Base-by-base conservation (phyloP, 2,888 invertebrate genomes). In the Eupithecia vulgata region DNA sequence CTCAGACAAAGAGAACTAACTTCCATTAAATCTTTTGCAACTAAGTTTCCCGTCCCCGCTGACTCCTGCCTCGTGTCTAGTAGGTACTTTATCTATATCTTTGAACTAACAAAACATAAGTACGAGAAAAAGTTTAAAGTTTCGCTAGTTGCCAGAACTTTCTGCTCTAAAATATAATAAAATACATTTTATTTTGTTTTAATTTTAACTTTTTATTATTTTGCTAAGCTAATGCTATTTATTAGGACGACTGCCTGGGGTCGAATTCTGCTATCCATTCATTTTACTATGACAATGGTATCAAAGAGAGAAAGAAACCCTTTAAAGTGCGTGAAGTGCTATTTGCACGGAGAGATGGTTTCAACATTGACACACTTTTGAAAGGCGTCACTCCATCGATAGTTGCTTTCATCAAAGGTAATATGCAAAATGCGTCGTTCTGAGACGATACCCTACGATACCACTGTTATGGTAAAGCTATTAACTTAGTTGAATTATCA, bases 21-120 rank as follows among this genome's bases (percentile, higher is more conserved):
- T 93, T 93, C 93, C 91, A 94, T 94, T 92, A 93, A 94, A 93
- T 93, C 94, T 94, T 94, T 93, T 89, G 91, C 91, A 91, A 93
- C 92, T 85, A 91, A 92, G 88, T 92, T 90, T 84, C 79, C 79
- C 88, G 87, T 88, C 88, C 86, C 84, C 81, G 82, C 86, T 88
- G 89, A 88, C 88, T 91, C 86, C 83, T 86, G 87, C 86, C 82
- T 85, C 69, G 76, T 73, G 83, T 85, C 71, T n/a, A n/a, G n/a
- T n/a, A 75, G 74, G 74, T 74, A 73, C 75, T 73, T 72, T 72
- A 75, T 74, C 70, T 77, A 77, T 74, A 77, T 76, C 68, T 76
- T 74, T 76, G 67, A 75, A 80, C 78, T 76, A 78, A 76, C 79
- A 76, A 74, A 76, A 78, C 73, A 78, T 73, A 69, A 75, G 71